These are phyloP conservation scores for Erebia aethiops DNA, from an alignment of 2,888 invertebrate genomes.

Conservation along the genomic window DNA sequence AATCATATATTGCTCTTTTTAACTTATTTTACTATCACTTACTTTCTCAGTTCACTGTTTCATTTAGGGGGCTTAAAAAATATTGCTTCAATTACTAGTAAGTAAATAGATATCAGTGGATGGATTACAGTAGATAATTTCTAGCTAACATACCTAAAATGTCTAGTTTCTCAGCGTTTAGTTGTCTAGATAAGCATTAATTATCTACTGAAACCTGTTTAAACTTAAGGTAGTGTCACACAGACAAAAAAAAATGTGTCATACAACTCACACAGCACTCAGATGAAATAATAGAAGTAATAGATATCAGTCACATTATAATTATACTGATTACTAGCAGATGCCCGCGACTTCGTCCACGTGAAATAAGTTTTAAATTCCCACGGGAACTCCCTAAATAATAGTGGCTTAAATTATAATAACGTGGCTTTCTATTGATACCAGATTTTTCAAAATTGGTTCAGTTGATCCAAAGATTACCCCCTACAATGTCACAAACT, in stretches of 20 bases:
- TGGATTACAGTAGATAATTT: slow-evolving; percentile 55
- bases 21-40: too few species aligned
- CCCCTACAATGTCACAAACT: too few species aligned
- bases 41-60: slow-evolving; percentile 12
- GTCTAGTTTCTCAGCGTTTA: slow-evolving; percentile 17
- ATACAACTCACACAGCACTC: not conserved
- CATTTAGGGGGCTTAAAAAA: slow-evolving; percentile 44
- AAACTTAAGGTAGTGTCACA: slow-evolving; percentile 42
- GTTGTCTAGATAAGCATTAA: slow-evolving; percentile 39
- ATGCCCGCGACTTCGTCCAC: too few species aligned
- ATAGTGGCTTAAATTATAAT: too few species aligned
- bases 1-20: too few species aligned
- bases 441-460: too few species aligned
- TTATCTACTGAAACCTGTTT: slow-evolving; percentile 57
- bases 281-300: not conserved
- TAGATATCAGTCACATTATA: not conserved
- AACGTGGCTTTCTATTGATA: too few species aligned
- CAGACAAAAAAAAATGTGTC: slow-evolving; percentile 6
- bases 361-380: too few species aligned
- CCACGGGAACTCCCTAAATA: too few species aligned
- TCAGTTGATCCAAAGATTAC: too few species aligned
- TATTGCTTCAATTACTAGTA: slow-evolving; percentile 75
- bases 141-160: slow-evolving; percentile 27
- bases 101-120: slow-evolving; percentile 46
- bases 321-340: too few species aligned